Conservation (phyloP, 2,113 vertebrate species). For the Bambusicola thoracicus region DNA sequence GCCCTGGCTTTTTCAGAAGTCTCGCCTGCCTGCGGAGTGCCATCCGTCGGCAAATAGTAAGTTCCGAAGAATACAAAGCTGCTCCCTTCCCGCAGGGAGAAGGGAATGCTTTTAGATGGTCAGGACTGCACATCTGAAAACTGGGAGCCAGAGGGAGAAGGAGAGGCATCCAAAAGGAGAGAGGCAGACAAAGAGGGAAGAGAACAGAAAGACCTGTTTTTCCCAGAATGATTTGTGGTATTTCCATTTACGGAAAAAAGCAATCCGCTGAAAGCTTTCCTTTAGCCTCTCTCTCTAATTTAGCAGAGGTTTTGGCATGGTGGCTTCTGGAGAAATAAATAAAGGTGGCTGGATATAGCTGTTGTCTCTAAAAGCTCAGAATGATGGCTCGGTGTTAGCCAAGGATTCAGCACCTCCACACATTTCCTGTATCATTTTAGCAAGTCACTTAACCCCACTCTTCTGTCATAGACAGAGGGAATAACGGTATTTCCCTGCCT, state of each 20-base stretch:
- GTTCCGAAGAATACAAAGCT: slow-evolving; percentile 57
- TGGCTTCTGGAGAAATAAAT: slow-evolving; percentile 50
- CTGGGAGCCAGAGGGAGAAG: slow-evolving; percentile 43
- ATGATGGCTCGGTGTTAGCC: neutral
- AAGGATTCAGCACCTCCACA: neutral
- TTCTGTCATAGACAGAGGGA: neutral
- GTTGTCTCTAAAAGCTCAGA: slow-evolving; percentile 27
- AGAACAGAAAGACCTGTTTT: slow-evolving; percentile 72
- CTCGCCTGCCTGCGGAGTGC: slow-evolving; percentile 47
- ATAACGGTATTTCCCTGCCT: neutral
- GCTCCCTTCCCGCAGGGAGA: slow-evolving; percentile 45
- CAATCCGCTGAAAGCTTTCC: slow-evolving; percentile 67
- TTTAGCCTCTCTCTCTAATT: slow-evolving; percentile 56
- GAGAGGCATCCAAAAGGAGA: slow-evolving; percentile 53
- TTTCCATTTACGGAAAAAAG: slow-evolving; percentile 70
- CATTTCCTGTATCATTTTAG: neutral
- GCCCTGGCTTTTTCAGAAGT: slow-evolving; percentile 38
- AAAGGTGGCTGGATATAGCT: slow-evolving; percentile 46
- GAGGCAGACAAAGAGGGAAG: slow-evolving; percentile 33
- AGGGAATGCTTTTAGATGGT: slow-evolving; percentile 61
- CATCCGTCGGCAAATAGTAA: slow-evolving; percentile 37
- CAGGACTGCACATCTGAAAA: slow-evolving; percentile 50
- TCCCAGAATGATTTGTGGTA: slow-evolving; percentile 68
- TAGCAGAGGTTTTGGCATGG: slow-evolving; percentile 60
- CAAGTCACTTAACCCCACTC: neutral